Base-by-base conservation (phyloP, 2,888 invertebrate genomes). In the Oscheius onirici region DNA sequence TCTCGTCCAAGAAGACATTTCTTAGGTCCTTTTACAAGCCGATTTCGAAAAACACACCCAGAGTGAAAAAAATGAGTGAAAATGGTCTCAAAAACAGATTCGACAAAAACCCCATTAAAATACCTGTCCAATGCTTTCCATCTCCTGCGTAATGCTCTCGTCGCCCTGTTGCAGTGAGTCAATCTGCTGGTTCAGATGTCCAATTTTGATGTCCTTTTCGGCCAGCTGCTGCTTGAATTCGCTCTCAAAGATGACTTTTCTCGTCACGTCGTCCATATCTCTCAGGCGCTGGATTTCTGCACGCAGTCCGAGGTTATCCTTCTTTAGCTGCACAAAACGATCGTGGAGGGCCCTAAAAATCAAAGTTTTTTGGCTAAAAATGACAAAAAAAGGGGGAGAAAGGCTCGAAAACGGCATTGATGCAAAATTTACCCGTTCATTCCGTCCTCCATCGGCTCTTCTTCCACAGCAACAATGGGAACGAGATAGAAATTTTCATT, bases 61-160 rank as follows among this genome's bases (percentile, higher is more conserved):
- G n/a, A n/a, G n/a, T n/a, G n/a, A n/a, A n/a, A n/a, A n/a, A n/a
- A n/a, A n/a, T n/a, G n/a, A n/a, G n/a, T n/a, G n/a, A n/a, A n/a
- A n/a, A n/a, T n/a, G n/a, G n/a, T n/a, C n/a, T n/a, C n/a, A n/a
- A n/a, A n/a, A n/a, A n/a, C n/a, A n/a, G n/a, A n/a, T 34, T 6
- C 8, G 8, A 34, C 8, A 34, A 34, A 34, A 34, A 8, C 34
- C n/a, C 15, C 13, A 96, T n/a, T n/a, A n/a, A n/a, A n/a, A 96
- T n/a, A 83, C 84, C 89, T 97, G 97, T 0, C 97, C 97, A 0
- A 97, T 99, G 2, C 96, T 95, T 88, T 99, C 97, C 95, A 99
- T 83, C 75, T 89, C 88, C 61, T 81, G 81, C 57, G 88, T 91
- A 69, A 95, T 90, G 79, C 96, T 96, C 74, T 96, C 96, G 0